These are phyloP conservation scores for Hydra vulgaris DNA, from an alignment of 30 jellyfish, hydroid and myxozoan genomes.

Conservation along the genomic window DNA sequence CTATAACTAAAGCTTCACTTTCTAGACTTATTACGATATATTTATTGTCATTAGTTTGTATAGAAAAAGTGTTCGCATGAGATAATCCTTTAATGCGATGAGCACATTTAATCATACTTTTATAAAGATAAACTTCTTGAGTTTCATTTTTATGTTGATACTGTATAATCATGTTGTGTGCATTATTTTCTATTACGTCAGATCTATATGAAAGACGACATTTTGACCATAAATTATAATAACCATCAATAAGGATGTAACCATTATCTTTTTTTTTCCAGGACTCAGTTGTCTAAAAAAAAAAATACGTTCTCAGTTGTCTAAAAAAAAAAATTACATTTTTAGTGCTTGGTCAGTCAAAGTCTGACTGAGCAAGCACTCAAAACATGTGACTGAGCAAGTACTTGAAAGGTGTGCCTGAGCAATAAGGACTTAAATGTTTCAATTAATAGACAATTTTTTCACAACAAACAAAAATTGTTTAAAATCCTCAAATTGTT, in stretches of 20 bases:
- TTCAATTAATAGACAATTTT: too few species aligned
- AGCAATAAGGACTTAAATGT: too few species aligned
- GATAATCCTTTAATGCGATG: constrained; percentile 35
- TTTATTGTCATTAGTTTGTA: constrained; percentile 39
- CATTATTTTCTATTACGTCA: constrained; percentile 21
- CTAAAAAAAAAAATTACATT: too few species aligned
- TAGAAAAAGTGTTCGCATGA: constrained; percentile 49
- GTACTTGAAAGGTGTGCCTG: too few species aligned
- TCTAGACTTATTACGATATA: constrained; percentile 49
- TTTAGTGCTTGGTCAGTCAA: too few species aligned
- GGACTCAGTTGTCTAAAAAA: constrained; percentile 26
- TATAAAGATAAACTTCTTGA: constrained; percentile 41
- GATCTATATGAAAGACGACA: constrained; percentile 36
- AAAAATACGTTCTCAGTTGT: too few species aligned
- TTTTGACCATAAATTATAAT: constrained; percentile 49
- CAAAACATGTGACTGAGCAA: too few species aligned
- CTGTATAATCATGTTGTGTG: constrained; percentile 30
- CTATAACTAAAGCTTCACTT: constrained; percentile 49
- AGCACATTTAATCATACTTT: constrained; percentile 43
- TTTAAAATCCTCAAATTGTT: too few species aligned
- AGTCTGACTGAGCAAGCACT: too few species aligned
- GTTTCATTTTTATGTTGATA: constrained; percentile 37
- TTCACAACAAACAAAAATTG: too few species aligned
- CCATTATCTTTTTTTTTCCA: constrained; percentile 66
- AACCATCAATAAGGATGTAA: constrained; percentile 30